A percentile compares a stretch with the other conserved stretches of the same genome.
Conservation (phyloP, 2,797 vertebrate species). For the Rallus crepitans region DNA sequence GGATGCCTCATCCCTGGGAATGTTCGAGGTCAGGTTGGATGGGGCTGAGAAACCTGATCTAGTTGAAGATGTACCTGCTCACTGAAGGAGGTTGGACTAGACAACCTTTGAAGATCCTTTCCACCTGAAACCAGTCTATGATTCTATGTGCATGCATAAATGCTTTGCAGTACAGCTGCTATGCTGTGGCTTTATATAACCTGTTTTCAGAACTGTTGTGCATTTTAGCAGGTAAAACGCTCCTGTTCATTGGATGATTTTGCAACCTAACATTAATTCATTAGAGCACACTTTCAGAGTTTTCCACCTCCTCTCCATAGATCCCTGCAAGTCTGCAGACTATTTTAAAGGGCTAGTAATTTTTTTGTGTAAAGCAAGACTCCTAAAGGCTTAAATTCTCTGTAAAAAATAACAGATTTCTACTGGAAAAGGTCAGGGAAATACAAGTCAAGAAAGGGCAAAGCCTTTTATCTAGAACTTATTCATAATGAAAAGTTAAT, state of each 20-base stretch:
- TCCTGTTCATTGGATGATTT: neutral
- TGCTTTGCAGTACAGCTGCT: neutral
- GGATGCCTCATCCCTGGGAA: neutral
- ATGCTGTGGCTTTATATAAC: neutral
- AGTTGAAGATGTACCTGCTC: too few relatives aligned
- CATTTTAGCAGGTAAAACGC: neutral
- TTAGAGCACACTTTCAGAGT: neutral
- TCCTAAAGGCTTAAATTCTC: neutral
- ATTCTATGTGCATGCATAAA: neutral
- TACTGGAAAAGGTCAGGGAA: neutral
- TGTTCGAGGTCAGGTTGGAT: neutral
- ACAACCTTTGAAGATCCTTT: neutral
- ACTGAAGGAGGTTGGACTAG: neutral
- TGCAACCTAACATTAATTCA: neutral
- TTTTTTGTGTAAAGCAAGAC: neutral
- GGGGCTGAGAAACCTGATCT: neutral
- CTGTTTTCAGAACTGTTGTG: neutral
- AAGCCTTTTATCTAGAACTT: too few relatives aligned
- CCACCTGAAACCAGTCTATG: neutral
- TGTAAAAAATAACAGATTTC: neutral
- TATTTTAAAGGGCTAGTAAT: neutral
- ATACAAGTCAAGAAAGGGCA: neutral
- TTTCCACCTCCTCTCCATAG: neutral
- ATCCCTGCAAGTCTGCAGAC: neutral
- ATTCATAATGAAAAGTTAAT: too few relatives aligned